A percentile compares a stretch with the other conserved stretches of the same genome.
Evolutionary conservation across 1,140 invertebrate species (phyloP).

Genomic region (Physella acuta): DNA sequence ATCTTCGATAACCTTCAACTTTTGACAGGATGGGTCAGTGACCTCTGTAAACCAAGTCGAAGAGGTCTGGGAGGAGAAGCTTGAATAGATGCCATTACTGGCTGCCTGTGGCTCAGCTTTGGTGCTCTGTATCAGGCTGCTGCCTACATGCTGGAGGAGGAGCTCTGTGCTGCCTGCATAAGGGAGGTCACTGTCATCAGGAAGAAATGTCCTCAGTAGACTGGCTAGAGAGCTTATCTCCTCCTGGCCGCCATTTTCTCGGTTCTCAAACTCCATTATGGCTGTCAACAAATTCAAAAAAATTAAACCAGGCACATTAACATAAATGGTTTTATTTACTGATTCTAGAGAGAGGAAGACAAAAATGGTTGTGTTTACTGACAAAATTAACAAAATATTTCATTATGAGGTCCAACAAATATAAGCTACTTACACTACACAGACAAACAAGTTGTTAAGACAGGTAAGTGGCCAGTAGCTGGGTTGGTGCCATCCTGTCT

Average conservation of each 20-base stretch:
- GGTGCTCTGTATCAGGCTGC: neutral
- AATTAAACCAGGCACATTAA: neutral
- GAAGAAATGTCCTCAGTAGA: conserved; percentile 17
- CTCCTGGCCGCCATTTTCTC: neutral
- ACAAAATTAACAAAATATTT: no score
- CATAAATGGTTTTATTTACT: neutral
- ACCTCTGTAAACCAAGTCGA: no score
- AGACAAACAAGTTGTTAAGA: no score
- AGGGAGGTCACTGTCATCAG: conserved; percentile 16
- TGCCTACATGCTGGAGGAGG: conserved; percentile 4
- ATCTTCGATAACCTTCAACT: neutral
- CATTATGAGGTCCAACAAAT: no score
- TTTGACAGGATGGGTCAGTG: no score
- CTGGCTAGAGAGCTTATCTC: conserved; percentile 16
- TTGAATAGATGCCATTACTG: neutral
- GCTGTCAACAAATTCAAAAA: neutral
- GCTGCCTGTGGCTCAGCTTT: no score
- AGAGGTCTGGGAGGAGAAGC: neutral
- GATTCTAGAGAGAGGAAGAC: no score
- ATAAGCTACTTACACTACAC: no score
- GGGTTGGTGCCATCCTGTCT: no score
- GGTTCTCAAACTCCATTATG: neutral
- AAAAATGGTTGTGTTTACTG: no score
- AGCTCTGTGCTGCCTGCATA: neutral
- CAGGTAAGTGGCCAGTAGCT: no score